phyloP scores from a whole-genome alignment of 2,888 invertebrate species.

The Drosophila antonietae region DNA sequence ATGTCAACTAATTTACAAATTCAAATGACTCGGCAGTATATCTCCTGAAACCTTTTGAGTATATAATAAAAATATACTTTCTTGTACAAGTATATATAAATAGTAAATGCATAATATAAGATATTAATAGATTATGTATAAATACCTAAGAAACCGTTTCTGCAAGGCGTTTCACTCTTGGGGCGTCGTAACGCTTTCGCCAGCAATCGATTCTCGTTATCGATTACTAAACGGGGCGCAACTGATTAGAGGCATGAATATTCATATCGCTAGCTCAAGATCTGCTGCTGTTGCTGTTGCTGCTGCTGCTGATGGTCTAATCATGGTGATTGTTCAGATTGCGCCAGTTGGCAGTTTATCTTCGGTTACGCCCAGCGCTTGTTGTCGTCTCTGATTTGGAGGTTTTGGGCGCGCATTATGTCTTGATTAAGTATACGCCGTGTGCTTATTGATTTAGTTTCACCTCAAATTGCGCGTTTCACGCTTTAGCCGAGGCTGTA shows the following conservation, averaged over 20 bases:
- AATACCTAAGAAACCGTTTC: neutral
- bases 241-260: constrained; percentile 56
- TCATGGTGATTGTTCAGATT: constrained; percentile 52
- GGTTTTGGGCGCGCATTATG: constrained; percentile 53
- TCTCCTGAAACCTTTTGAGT: neutral
- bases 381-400: constrained; percentile 23
- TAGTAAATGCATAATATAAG: neutral
- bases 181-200: constrained; percentile 54
- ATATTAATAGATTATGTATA: neutral
- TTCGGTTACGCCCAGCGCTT: constrained; percentile 25
- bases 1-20: too few species aligned
- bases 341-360: constrained; percentile 42
- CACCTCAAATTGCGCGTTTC: constrained; percentile 57
- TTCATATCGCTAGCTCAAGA: constrained; percentile 39
- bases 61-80: neutral
- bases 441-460: constrained; percentile 71
- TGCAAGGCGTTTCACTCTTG: neutral
- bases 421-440: constrained; percentile 74
- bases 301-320: constrained; percentile 32
- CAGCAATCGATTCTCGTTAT: constrained; percentile 45
- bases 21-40: too few species aligned
- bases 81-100: neutral
- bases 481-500: constrained; percentile 43
- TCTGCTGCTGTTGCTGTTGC: constrained; percentile 23
- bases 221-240: constrained; percentile 36